Base-by-base conservation (phyloP, 2,888 invertebrate species). In the Linnaemya tessellans region DNA sequence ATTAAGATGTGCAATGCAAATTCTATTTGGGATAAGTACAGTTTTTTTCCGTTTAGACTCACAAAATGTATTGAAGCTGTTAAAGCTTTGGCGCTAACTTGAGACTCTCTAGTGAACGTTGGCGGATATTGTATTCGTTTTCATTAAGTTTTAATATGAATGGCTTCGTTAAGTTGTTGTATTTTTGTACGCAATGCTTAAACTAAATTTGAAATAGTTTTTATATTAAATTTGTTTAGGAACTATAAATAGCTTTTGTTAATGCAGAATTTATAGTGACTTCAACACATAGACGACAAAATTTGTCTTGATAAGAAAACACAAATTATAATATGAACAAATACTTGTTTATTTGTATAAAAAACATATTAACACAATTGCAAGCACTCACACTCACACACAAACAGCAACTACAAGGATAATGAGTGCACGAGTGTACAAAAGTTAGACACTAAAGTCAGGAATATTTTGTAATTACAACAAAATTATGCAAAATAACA, bases 281-380 rank as follows among this genome's bases (percentile, higher is more conserved):
- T 38, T n/a, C 20, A 62, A 38, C 38, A 38, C 49, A 25, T 49
- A 13, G 15, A 11, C 30, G 2, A 70, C 43, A 65, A 67, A 56
- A 70, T 64, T 70, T 73, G 30, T 70, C 64, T 25, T 54, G 54
- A 56, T 38, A 77, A 77, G 70, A 65, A 82, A 77, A 77, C 46
- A 77, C 64, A 64, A 70, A 82, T 77, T 81, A 64, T 46, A 75
- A 46, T 51, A 68, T 64, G 54, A 54, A 81, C 68, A 68, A 68
- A 51, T 20, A 51, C 49, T 18, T 2, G 18, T 7, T 49, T 30
- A 30, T 49, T 8, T 38, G 38, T 11, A 38, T 38, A 11, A 11
- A 10, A 11, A 15, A 49, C 46, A 49, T n/a, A 7, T 49, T n/a
- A 15, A 15, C 7, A 4, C 8, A 49, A 49, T n/a, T n/a, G n/a